A percentile compares a stretch with the other conserved stretches of the same genome.
Conservation (phyloP, 1,140 invertebrate species). For the Saccostrea cuccullata region DNA sequence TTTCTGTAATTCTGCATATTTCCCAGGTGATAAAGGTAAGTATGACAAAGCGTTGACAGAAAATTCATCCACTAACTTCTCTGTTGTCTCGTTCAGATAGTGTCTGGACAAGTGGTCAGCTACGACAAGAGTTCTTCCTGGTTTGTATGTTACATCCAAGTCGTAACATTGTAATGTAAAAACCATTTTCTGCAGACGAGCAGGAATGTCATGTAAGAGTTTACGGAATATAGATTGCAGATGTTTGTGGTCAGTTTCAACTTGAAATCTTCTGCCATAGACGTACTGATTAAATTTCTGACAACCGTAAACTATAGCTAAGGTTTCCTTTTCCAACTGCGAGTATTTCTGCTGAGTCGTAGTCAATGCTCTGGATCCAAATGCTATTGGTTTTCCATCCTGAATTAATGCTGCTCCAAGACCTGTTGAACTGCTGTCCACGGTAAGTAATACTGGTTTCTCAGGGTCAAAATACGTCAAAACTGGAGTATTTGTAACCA, state of each 20-base stretch:
- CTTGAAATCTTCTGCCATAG: too few relatives aligned
- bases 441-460: slow-evolving; percentile 47
- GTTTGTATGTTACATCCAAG: too few relatives aligned
- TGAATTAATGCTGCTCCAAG: slow-evolving; percentile 78
- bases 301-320: slow-evolving; percentile 44
- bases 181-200: slow-evolving; percentile 65
- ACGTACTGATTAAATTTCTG: slow-evolving; percentile 71
- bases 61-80: neutral
- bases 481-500: slow-evolving; percentile 3
- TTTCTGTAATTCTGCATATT: neutral
- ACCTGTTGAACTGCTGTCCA: slow-evolving; percentile 66
- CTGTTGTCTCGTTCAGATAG: slow-evolving; percentile 13
- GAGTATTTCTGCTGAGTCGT: slow-evolving; percentile 73
- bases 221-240: slow-evolving; percentile 46
- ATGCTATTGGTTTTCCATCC: slow-evolving; percentile 77
- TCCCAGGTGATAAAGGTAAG: slow-evolving; percentile 16
- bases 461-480: slow-evolving; percentile 45
- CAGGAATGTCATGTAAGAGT: slow-evolving; percentile 44
- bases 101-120: neutral
- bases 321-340: slow-evolving; percentile 51
- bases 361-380: slow-evolving; percentile 77
- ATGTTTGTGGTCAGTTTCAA: slow-evolving; percentile 57
- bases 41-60: too few relatives aligned
- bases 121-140: neutral
- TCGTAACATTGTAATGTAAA: slow-evolving; percentile 63